Conservation (phyloP, 2,113 vertebrate genomes). For the Pelecanus crispus region DNA sequence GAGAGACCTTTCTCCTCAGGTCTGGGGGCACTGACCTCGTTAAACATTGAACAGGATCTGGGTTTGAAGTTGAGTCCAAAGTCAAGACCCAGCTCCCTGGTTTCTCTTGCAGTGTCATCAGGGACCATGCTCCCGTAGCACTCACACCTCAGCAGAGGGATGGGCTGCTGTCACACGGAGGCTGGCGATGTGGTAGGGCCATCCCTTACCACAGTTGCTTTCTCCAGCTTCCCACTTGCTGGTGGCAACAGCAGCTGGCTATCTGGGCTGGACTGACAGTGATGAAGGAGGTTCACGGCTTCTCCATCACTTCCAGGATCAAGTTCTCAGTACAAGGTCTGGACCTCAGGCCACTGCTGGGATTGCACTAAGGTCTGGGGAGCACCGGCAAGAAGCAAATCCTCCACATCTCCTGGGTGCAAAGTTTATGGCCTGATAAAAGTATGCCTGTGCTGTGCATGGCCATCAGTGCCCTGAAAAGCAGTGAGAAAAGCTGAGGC, state of each 20-base stretch:
- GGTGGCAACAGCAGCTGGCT: not conserved
- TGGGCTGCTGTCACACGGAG: not conserved
- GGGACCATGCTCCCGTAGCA: not conserved
- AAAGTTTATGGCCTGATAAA: not conserved
- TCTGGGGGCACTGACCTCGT: not conserved
- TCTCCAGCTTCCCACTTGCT: not conserved
- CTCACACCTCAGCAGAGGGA: not conserved
- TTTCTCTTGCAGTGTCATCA: not conserved
- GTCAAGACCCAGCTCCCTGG: not conserved
- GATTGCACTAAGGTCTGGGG: not conserved
- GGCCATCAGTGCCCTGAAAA: not conserved
- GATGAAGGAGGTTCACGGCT: not conserved
- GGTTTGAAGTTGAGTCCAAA: not conserved
- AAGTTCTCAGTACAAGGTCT: not conserved
- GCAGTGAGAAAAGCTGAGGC: not conserved
- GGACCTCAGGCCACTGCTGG: not conserved
- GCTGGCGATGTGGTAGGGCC: not conserved
- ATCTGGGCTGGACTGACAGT: not conserved
- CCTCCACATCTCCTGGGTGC: not conserved
- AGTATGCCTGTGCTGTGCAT: fast-evolving
- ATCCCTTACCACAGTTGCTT: not conserved
- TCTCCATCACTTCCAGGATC: not conserved
- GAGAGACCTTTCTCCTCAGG: too few relatives aligned
- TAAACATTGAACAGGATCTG: not conserved
- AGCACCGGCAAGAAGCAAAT: not conserved